phyloP scores from a whole-genome alignment of 2,797 vertebrate genomes.

The Pogonophryne albipinna region DNA sequence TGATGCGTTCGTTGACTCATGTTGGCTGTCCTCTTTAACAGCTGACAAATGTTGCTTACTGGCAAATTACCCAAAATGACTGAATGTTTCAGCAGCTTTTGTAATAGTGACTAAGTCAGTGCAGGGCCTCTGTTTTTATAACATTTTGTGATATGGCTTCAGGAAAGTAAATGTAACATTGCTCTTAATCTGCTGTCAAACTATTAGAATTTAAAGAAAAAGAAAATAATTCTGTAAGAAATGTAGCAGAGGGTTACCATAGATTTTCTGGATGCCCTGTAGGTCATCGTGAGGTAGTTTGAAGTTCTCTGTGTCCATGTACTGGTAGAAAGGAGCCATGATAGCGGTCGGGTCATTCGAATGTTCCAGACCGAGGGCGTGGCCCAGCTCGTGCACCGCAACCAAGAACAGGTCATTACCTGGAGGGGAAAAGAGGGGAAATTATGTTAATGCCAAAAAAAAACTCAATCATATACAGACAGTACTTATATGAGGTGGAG shows the following conservation, averaged over 20 bases:
- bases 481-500: neutral
- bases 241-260: conserved; percentile 73
- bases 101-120: conserved; percentile 25
- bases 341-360: conserved; percentile 89
- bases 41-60: conserved; percentile 64
- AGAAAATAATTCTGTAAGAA: no score
- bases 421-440: conserved; percentile 50
- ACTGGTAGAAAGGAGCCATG: conserved; percentile 92
- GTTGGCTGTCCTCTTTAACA: conserved; percentile 54
- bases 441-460: conserved; percentile 2
- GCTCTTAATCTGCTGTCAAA: neutral
- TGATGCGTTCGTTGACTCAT: conserved; percentile 55
- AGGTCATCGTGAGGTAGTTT: conserved; percentile 90
- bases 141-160: conserved; percentile 26
- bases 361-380: conserved; percentile 88
- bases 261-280: conserved; percentile 91
- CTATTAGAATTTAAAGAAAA: neutral
- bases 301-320: conserved; percentile 90
- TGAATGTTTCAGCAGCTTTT: conserved; percentile 29
- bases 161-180: conserved; percentile 4
- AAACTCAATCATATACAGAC: neutral
- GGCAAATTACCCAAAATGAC: conserved; percentile 48
- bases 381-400: conserved; percentile 90
- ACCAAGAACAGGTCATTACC: conserved; percentile 92
- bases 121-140: conserved; percentile 11